These are phyloP conservation scores for Lissonota sp. DNA, from an alignment of 2,888 invertebrate species.

Conservation along the genomic window DNA sequence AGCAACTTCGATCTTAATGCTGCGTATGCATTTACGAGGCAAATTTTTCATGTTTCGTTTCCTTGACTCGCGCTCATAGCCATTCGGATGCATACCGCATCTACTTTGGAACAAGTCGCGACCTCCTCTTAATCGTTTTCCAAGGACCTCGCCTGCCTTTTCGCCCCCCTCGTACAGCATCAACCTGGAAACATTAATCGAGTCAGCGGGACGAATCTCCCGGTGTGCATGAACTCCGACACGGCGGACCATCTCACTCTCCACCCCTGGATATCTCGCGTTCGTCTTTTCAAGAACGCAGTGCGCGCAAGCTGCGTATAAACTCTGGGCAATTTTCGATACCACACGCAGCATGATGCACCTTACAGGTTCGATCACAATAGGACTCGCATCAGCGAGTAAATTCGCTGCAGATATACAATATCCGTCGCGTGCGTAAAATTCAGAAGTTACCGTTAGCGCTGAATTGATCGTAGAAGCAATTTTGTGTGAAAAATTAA, in stretches of 20 bases:
- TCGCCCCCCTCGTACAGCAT: slow-evolving; percentile 19
- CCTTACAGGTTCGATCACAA: slow-evolving; percentile 39
- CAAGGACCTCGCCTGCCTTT: slow-evolving; percentile 38
- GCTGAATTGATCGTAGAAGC: background rate
- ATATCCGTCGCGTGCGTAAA: too few relatives aligned
- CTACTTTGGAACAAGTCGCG: slow-evolving; percentile 18
- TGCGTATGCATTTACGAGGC: too few relatives aligned
- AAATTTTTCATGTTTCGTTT: too few relatives aligned
- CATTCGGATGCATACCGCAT: too few relatives aligned
- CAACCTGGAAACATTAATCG: slow-evolving; percentile 56
- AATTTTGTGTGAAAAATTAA: background rate
- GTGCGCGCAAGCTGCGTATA: slow-evolving; percentile 46
- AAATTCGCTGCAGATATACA: background rate
- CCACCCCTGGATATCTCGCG: background rate
- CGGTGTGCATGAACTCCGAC: slow-evolving; percentile 39
- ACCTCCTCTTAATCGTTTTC: slow-evolving; percentile 47
- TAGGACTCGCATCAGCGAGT: background rate
- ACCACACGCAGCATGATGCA: slow-evolving; percentile 23
- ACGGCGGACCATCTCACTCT: slow-evolving; percentile 27
- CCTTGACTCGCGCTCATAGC: background rate
- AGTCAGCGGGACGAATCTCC: slow-evolving; percentile 56
- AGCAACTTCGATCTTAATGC: too few relatives aligned
- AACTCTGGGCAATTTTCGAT: slow-evolving; percentile 47
- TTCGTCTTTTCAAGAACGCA: slow-evolving; percentile 17
- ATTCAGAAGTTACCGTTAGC: too few relatives aligned